Evolutionary conservation across 1,140 invertebrate species (phyloP).

Genomic region (Protaetia brevitarsis): DNA sequence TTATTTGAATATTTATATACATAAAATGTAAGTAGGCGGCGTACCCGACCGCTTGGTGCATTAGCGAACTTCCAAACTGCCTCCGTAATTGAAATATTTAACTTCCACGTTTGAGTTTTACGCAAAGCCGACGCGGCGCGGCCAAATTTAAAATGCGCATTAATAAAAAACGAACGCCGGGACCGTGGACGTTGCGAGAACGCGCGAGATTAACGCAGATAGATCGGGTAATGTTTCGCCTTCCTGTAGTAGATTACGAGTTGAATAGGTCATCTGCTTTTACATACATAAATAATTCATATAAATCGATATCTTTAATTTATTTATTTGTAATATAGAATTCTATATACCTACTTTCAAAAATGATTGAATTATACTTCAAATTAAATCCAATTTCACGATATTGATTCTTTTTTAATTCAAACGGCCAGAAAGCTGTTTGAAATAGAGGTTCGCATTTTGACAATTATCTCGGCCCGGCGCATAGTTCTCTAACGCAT

Average conservation of each 20-base stretch:
- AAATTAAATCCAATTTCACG: too few species aligned
- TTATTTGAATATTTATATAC: conserved; percentile 19
- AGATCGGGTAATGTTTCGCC: conserved; percentile 1
- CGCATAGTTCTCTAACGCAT: too few species aligned
- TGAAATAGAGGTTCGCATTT: too few species aligned
- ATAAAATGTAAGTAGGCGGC: conserved; percentile 16
- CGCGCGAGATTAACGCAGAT: background rate
- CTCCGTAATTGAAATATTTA: conserved; percentile 17
- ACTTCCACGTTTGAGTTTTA: conserved; percentile 9
- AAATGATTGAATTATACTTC: too few species aligned
- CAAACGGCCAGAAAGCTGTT: too few species aligned
- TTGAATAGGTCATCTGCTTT: background rate
- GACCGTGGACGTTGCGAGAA: background rate
- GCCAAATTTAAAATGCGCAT: conserved; percentile 16
- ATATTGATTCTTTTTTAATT: too few species aligned
- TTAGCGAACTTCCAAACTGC: conserved; percentile 14
- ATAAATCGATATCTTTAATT: too few species aligned
- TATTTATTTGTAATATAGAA: too few species aligned
- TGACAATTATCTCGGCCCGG: too few species aligned
- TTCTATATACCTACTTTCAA: too few species aligned
- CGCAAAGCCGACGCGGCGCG: background rate
- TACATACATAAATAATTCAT: too few species aligned
- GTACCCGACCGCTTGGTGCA: conserved; percentile 9
- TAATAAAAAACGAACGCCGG: conserved; percentile 13
- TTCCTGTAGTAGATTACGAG: background rate